Evolutionary conservation across 2,113 vertebrate species (phyloP), one percentile per base, ranked within the genome.

Genomic region (Lamprologus callipterus): DNA sequence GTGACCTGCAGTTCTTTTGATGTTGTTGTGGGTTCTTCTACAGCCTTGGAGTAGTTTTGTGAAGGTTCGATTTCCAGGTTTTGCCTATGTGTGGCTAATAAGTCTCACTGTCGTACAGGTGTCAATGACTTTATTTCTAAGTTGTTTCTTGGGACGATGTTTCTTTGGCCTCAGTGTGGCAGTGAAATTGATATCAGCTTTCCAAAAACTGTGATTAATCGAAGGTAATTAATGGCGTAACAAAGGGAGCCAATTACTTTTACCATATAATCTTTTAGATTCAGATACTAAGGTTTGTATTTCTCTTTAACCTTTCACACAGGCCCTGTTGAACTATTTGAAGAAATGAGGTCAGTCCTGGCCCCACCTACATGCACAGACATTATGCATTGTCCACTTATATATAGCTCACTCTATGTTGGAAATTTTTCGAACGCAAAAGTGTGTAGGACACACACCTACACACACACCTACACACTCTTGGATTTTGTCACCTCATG

Each of bases 11-110:
- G 57, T 33, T 60, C 16, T 60, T 33, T 19, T 60, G 5, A 33
- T 7, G 57, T 33, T 10, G 57, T 1, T 10, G 14, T 4, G 28
- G 28, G 3, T 60, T 60, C 57, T 33, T 60, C 57, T 33, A 60
- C 54, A 60, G 28, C 28, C 57, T 60, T 9, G 57, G 57, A 60
- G 9, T 4, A 60, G 28, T 33, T 33, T 33, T 10, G 16, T 60
- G 16, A 60, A 33, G 28, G 57, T 60, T 60, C 8, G 1, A 0
- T 28, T 17, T 60, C 57, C 57, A 60, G 26, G 57, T 60, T 63
- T 63, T 63, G 16, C 16, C 2, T 10, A 0, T 35, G 2, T 33
- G 58, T 33, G 16, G 16, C 2, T 63, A 63, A 63, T 0, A 3
- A 16, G 31, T 63, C 58, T 35, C 58, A 63, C 58, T 33, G 55